Conservation (phyloP, 2,888 invertebrate genomes). For the Frankliniella intonsa region DNA sequence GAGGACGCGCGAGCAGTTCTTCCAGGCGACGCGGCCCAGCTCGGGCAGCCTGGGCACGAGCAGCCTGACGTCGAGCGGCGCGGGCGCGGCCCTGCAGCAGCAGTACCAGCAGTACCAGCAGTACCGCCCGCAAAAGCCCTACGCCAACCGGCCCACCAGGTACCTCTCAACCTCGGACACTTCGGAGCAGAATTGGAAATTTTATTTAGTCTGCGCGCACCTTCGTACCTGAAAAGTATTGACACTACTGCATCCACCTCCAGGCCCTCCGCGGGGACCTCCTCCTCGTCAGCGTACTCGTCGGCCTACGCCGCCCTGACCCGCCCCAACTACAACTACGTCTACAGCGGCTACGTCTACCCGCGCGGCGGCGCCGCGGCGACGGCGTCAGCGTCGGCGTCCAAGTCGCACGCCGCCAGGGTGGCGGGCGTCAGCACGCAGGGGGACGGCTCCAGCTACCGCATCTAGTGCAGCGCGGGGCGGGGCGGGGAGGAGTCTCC, state of each 20-base stretch:
- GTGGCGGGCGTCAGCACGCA: constrained; percentile 45
- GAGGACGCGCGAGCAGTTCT: constrained; percentile 3
- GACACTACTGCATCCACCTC: no score
- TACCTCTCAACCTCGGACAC: no score
- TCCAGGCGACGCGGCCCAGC: not conserved
- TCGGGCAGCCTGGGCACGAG: not conserved
- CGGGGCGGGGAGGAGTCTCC: no score
- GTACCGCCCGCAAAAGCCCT: constrained; percentile 31
- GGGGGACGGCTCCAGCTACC: constrained; percentile 47
- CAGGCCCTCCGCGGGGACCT: constrained; percentile 4
- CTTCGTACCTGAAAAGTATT: no score
- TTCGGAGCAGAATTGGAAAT: no score
- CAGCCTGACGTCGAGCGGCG: not conserved
- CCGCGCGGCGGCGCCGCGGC: constrained; percentile 36
- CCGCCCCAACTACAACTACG: constrained; percentile 47
- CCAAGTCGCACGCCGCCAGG: constrained; percentile 41
- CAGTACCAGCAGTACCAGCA: constrained; percentile 33
- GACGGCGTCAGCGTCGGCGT: constrained; percentile 32
- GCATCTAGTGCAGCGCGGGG: constrained; percentile 41
- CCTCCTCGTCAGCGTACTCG: constrained; percentile 35
- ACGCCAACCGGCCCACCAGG: not conserved
- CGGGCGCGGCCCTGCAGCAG: constrained; percentile 31
- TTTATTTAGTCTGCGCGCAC: no score
- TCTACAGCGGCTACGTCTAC: constrained; percentile 42
- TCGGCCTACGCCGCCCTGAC: constrained; percentile 40